A percentile compares a stretch with the other conserved stretches of the same genome.
Conservation (phyloP, 1,140 invertebrate species). For the Brachionus calyciflorus region DNA sequence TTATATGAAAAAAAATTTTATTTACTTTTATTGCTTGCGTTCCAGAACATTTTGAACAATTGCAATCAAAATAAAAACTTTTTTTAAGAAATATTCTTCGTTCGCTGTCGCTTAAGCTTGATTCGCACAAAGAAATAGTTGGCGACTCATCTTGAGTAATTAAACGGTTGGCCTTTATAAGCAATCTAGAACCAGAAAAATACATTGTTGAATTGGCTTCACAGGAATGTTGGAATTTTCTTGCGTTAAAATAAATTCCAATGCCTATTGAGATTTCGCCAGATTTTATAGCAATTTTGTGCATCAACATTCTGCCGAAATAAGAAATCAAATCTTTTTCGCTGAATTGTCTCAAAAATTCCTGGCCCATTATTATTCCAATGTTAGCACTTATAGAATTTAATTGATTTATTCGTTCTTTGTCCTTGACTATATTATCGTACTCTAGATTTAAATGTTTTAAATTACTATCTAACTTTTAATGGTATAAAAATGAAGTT, state of each 20-base stretch:
- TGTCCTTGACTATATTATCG: background rate
- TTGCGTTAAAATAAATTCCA: background rate
- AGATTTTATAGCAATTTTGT: constrained; percentile 18
- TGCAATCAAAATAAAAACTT: background rate
- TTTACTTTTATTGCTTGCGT: too few relatives aligned
- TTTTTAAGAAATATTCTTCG: background rate
- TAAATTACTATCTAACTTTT: too few relatives aligned
- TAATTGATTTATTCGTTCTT: constrained; percentile 5
- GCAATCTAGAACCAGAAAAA: background rate
- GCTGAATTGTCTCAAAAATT: background rate
- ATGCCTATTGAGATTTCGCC: background rate
- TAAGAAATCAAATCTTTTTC: background rate
- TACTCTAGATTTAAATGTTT: constrained; percentile 19
- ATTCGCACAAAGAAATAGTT: background rate
- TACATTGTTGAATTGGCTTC: background rate
- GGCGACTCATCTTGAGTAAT: background rate
- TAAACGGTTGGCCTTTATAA: background rate
- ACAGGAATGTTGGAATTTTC: background rate
- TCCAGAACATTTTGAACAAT: constrained; percentile 4
- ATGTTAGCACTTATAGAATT: background rate
- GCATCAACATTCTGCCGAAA: constrained; percentile 3
- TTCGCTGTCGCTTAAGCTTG: background rate
- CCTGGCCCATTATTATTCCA: background rate
- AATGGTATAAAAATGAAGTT: too few relatives aligned
- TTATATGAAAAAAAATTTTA: too few relatives aligned